A percentile compares a stretch with the other conserved stretches of the same genome.
Conservation (phyloP, 2,797 vertebrate genomes). For the Triplophysa yarkandensis region DNA sequence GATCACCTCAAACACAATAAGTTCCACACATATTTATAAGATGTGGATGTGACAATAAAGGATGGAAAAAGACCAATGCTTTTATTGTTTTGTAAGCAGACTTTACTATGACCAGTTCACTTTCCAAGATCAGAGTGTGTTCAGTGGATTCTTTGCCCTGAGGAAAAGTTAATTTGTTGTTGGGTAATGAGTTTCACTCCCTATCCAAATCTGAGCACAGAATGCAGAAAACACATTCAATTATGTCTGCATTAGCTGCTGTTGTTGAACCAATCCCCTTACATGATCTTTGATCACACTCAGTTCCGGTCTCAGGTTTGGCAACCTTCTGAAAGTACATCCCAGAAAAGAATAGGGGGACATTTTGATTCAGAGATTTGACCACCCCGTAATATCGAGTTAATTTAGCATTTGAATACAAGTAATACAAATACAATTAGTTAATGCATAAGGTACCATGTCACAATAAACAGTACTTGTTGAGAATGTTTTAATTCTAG, state of each 20-base stretch:
- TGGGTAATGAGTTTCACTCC: constrained; percentile 74
- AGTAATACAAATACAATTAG: too few species aligned
- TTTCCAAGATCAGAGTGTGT: constrained; percentile 68
- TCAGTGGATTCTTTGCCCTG: constrained; percentile 74
- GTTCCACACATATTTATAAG: background rate
- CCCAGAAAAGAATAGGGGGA: background rate
- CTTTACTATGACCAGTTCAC: constrained; percentile 74
- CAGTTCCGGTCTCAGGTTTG: constrained; percentile 1
- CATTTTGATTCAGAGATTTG: background rate
- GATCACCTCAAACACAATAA: background rate
- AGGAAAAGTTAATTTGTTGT: constrained; percentile 79
- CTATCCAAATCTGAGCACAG: constrained; percentile 76
- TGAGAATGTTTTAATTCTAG: too few species aligned
- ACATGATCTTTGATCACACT: constrained; percentile 69
- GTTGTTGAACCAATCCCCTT: constrained; percentile 76
- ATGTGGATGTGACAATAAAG: background rate
- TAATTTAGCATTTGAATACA: too few species aligned
- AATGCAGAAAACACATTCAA: constrained; percentile 82
- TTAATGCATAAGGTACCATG: too few species aligned
- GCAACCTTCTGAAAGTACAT: background rate
- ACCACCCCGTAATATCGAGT: background rate
- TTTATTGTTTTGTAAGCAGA: constrained; percentile 61
- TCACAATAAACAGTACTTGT: too few species aligned
- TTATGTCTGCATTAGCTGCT: constrained; percentile 83
- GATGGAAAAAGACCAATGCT: constrained; percentile 7